Evolutionary conservation across 2,113 vertebrate species (phyloP).

Genomic region (Mionectes macconnelli): DNA sequence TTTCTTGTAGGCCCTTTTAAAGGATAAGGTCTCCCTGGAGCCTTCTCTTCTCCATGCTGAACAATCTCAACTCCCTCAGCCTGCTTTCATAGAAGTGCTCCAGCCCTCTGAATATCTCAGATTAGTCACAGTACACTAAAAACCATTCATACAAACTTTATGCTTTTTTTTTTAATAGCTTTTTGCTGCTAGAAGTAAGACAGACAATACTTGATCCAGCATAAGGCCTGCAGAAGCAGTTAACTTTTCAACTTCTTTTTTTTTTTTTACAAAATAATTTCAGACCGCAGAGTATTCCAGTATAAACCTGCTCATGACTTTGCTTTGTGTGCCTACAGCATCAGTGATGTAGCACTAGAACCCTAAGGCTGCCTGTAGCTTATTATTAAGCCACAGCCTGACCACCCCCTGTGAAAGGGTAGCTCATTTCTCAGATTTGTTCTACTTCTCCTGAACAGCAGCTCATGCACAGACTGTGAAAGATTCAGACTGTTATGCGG

Average conservation of each 20-base stretch:
- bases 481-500: background rate
- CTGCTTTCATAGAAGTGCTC: background rate
- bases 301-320: constrained; percentile 5
- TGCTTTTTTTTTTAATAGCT: background rate
- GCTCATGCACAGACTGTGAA: background rate
- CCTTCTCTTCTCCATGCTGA: background rate
- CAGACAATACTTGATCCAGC: background rate
- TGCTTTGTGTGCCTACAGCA: background rate
- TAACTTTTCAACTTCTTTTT: background rate
- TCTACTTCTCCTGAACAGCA: background rate
- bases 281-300: background rate
- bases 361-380: constrained; percentile 8
- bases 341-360: background rate
- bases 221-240: background rate
- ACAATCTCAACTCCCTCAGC: background rate
- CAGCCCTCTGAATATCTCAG: background rate
- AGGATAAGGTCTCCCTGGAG: background rate
- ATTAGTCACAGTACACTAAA: background rate
- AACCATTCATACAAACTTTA: background rate
- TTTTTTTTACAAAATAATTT: background rate
- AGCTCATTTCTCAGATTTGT: background rate
- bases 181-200: constrained; percentile 14
- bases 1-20: background rate
- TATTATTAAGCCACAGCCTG: background rate
- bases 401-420: background rate